A percentile compares a stretch with the other conserved stretches of the same genome.
Evolutionary conservation across 2,797 vertebrate species (phyloP).

Genomic region (Aphelocoma californica): DNA sequence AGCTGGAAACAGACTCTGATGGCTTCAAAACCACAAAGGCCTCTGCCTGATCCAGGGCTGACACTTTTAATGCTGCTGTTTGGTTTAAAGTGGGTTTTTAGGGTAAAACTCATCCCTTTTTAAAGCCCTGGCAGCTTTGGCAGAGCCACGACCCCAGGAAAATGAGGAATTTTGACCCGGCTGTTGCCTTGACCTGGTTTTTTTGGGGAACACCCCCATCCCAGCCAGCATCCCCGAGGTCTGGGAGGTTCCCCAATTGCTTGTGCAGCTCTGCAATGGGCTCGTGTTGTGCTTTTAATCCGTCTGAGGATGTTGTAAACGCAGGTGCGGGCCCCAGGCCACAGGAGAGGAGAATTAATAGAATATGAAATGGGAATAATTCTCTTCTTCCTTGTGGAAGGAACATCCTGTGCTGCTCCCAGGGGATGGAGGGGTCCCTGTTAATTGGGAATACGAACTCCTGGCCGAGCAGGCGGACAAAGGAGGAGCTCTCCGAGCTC

Average conservation of each 20-base stretch:
- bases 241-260: not conserved
- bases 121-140: not conserved
- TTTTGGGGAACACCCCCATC: not conserved
- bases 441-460: not conserved
- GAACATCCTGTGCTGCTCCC: not conserved
- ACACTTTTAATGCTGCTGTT: not conserved
- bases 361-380: not conserved
- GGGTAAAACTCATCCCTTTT: not conserved
- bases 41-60: not conserved
- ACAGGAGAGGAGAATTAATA: not conserved
- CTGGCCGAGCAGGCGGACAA: not conserved
- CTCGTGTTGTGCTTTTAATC: not conserved
- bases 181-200: not conserved
- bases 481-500: not conserved
- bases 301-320: not conserved
- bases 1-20: not conserved
- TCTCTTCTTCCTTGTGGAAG: not conserved
- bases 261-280: not conserved
- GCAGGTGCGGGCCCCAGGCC: not conserved
- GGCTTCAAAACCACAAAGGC: not conserved
- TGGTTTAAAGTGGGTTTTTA: not conserved
- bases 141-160: not conserved
- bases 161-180: rapidly evolving
- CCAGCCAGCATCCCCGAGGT: not conserved
- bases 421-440: not conserved